Percentiles rank a stretch among this genome's conserved stretches.
Evolutionary conservation across 1,140 invertebrate genomes (phyloP).

Genomic region (Drosophila kurseongensis): DNA sequence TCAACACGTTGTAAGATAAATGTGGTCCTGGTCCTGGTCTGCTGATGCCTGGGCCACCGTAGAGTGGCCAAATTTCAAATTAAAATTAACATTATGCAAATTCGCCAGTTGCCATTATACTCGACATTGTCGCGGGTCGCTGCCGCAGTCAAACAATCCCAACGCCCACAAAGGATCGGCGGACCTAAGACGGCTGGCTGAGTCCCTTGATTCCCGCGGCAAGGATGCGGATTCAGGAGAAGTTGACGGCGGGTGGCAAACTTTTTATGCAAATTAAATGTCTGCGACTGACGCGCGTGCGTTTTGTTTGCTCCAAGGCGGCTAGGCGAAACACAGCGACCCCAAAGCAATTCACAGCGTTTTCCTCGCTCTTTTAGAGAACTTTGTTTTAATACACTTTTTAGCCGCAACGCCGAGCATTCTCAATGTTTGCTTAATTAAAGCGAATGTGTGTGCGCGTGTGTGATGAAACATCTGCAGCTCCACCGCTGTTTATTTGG

Average conservation of each 20-base stretch:
- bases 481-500: constrained; percentile 62
- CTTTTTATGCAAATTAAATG: constrained; percentile 82
- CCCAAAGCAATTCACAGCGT: constrained; percentile 25
- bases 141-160: constrained; percentile 72
- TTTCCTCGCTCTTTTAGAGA: constrained; percentile 38
- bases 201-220: not conserved
- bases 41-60: constrained; percentile 50
- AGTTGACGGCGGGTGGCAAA: constrained; percentile 52
- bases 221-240: constrained; percentile 1
- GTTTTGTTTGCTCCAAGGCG: constrained; percentile 74
- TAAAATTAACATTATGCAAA: constrained; percentile 82
- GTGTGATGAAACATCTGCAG: constrained; percentile 33
- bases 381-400: constrained; percentile 75
- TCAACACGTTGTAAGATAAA: constrained; percentile 77
- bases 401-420: constrained; percentile 70
- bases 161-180: constrained; percentile 52
- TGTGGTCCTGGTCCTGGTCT: constrained; percentile 30
- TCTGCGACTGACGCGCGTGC: constrained; percentile 75
- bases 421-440: constrained; percentile 77
- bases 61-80: constrained; percentile 79
- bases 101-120: constrained; percentile 62
- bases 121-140: constrained; percentile 64
- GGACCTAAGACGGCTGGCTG: constrained; percentile 12
- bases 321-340: constrained; percentile 20
- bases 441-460: constrained; percentile 39